Evolutionary conservation across 1,140 invertebrate species (phyloP).

Genomic region (Rhizoglyphus robini): DNA sequence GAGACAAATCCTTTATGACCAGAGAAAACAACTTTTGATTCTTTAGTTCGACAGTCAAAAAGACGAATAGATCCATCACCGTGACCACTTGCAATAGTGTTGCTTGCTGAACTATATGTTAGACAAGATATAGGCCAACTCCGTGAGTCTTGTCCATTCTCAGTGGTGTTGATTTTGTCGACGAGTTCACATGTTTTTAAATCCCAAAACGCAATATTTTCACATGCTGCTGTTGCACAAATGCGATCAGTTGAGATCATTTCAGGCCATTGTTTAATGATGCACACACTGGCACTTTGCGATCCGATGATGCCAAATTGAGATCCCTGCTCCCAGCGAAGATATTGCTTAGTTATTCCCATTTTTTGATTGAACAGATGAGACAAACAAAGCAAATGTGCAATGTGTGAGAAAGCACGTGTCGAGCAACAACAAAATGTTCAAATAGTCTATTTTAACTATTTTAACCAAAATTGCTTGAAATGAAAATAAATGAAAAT

Average conservation of each 20-base stretch:
- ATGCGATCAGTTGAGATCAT: conserved; percentile 59
- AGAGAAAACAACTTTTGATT: conserved; percentile 59
- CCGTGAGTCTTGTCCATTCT: conserved; percentile 49
- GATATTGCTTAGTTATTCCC: conserved; percentile 93
- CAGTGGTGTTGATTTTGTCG: conserved; percentile 53
- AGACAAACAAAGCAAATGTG: not conserved
- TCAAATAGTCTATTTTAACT: no score
- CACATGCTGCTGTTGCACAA: conserved; percentile 73
- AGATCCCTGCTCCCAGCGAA: conserved; percentile 63
- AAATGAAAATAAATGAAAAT: no score
- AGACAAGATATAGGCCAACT: conserved; percentile 47
- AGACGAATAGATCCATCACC: conserved; percentile 71
- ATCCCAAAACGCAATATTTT: conserved; percentile 90
- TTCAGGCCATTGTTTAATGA: conserved; percentile 46
- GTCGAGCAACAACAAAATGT: not conserved
- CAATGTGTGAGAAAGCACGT: not conserved
- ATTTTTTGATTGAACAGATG: conserved; percentile 40
- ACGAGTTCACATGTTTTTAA: conserved; percentile 75
- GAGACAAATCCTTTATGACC: conserved; percentile 79
- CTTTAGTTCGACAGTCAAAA: conserved; percentile 47
- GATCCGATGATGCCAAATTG: conserved; percentile 75
- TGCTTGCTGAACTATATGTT: conserved; percentile 26
- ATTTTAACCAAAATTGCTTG: no score
- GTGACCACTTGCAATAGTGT: conserved; percentile 74
- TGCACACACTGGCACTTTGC: conserved; percentile 56